Percentiles rank a stretch among this genome's conserved stretches.
Evolutionary conservation across 2,113 vertebrate species (phyloP).

Genomic region (Australoheros scitulus): DNA sequence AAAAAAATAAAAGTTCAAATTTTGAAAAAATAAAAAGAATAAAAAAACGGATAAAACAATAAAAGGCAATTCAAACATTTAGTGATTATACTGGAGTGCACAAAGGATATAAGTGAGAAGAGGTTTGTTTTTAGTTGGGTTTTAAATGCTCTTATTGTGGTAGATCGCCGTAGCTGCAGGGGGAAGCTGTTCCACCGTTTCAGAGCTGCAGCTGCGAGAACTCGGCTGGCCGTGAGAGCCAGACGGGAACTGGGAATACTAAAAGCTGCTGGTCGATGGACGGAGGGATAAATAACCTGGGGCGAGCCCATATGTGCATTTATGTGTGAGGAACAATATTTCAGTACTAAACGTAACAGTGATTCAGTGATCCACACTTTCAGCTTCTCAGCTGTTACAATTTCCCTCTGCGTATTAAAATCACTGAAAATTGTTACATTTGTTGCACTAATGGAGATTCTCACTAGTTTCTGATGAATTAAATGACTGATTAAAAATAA

Average conservation of each 20-base stretch:
- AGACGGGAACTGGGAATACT: not conserved
- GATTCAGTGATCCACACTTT: not conserved
- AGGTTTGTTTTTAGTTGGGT: not conserved
- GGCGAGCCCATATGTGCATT: not conserved
- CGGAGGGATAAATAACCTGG: not conserved
- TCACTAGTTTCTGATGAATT: not conserved
- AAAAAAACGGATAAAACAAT: too few species aligned
- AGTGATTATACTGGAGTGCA: too few species aligned
- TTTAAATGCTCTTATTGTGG: not conserved
- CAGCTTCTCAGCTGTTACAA: not conserved
- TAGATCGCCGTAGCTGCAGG: not conserved
- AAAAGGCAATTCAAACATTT: too few species aligned
- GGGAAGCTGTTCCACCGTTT: not conserved
- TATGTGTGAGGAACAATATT: not conserved
- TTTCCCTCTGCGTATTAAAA: not conserved
- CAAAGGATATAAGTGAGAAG: not conserved
- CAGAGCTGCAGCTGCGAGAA: not conserved
- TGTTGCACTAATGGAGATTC: not conserved
- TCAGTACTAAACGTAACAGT: not conserved
- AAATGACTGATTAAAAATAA: not conserved
- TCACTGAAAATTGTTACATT: not conserved
- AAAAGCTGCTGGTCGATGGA: not conserved
- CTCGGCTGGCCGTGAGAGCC: fast-evolving
- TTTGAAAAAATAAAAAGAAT: too few species aligned
- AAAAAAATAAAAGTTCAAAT: not conserved